A percentile compares a stretch with the other conserved stretches of the same genome.
Evolutionary conservation across 2,113 vertebrate genomes (phyloP).

Genomic region (Baryphthengus martii): DNA sequence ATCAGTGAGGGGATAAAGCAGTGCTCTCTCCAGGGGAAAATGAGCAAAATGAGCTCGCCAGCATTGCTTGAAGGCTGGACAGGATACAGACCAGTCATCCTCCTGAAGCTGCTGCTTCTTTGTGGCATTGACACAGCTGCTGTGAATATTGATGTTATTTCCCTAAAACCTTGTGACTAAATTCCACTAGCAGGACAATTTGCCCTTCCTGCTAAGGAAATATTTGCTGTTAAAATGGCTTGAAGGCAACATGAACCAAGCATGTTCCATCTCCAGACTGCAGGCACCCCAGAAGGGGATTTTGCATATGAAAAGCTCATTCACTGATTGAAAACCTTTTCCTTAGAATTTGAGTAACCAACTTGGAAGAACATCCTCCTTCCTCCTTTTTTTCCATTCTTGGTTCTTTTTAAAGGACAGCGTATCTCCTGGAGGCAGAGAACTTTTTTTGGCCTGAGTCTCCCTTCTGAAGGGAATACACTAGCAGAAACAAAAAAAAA

Average conservation of each 20-base stretch:
- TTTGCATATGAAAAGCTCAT: constrained; percentile 28
- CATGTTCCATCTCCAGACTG: background rate
- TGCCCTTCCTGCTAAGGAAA: constrained; percentile 9
- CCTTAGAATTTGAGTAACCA: background rate
- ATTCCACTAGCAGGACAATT: constrained; percentile 6
- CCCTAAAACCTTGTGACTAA: background rate
- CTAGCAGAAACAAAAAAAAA: background rate
- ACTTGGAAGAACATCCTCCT: background rate
- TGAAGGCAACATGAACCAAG: background rate
- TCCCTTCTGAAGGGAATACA: background rate
- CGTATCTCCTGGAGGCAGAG: background rate
- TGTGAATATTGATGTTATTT: constrained; percentile 17
- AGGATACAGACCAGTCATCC: constrained; percentile 3
- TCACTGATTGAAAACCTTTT: constrained; percentile 25
- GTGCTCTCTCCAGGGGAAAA: background rate
- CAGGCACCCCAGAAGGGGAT: background rate
- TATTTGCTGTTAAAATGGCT: constrained; percentile 16
- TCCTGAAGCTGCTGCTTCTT: background rate
- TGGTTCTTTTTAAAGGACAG: constrained; percentile 48
- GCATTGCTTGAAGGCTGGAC: background rate
- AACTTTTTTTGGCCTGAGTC: background rate
- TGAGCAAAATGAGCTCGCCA: background rate
- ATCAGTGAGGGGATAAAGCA: background rate
- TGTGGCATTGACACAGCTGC: background rate
- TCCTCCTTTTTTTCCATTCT: background rate